Evolutionary conservation across 2,888 invertebrate species (phyloP), one percentile per base, ranked within the genome.

Genomic region (Saturnia pavonia): DNA sequence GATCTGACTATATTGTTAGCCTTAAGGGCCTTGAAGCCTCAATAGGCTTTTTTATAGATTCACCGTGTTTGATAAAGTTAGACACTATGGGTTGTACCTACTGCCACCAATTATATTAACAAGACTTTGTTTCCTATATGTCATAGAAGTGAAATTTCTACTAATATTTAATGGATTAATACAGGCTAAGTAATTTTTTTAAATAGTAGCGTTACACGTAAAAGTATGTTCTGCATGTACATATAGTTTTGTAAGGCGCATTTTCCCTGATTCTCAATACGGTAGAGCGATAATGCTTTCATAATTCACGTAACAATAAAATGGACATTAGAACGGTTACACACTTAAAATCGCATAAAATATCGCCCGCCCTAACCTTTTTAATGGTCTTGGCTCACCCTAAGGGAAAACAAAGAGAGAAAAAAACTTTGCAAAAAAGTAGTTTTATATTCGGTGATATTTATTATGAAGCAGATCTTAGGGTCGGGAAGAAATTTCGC

Each of bases 331-430:
- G 85, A 88, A 82, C 85, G 81, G 89, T 88, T 88, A 90, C 87
- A 91, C 90, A 92, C 92, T 94, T 93, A 94, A 93, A 93, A 92
- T 89, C 91, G 85, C 92, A 92, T 94, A 93, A 93, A 93, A 91
- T 88, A 92, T 86, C 86, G 85, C 86, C 81, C 83, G 81, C 91
- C 89, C 92, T 86, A 87, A 91, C 91, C 89, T 90, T 92, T 92
- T 92, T 93, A 92, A 92, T 92, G 91, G 91, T 84, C 83, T 85
- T 84, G 82, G 82, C 84, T 82, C 89, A 83, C 91, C 94, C 91
- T 85, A 79, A 77, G 83, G 83, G 85, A 88, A 92, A 93, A 91
- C 88, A 92, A 91, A 87, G 76, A 60, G 57, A 60, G 82, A 86
- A 88, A 90, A 54, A 91, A 91, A 87, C 82, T 89, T 89, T 80